A percentile compares a stretch with the other conserved stretches of the same genome.
phyloP scores from a whole-genome alignment of 1,140 invertebrate genomes.

The Thalassaphorura encarpata region DNA sequence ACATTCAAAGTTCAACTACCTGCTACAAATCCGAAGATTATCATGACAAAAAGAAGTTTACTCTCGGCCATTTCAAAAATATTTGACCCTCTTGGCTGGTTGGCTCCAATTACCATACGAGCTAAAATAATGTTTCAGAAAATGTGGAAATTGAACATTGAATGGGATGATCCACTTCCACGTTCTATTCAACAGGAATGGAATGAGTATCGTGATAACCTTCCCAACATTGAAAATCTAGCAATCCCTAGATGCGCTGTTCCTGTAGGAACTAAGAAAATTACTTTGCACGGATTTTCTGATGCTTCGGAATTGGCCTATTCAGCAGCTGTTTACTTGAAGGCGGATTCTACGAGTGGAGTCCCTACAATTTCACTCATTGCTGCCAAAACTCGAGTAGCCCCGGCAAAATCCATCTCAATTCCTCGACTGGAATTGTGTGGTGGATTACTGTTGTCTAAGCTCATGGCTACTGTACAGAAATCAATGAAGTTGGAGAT shows the following conservation, averaged over 20 bases:
- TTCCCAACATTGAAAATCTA: neutral
- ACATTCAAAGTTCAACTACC: neutral
- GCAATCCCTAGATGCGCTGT: neutral
- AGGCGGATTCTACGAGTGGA: slow-evolving; percentile 29
- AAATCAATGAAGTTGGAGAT: neutral
- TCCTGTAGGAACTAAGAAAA: neutral
- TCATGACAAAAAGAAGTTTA: slow-evolving; percentile 20
- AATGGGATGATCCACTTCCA: neutral
- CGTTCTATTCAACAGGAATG: neutral
- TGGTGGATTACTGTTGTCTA: slow-evolving; percentile 37
- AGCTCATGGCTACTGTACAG: slow-evolving; percentile 24
- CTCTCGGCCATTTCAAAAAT: slow-evolving; percentile 6
- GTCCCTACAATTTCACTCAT: slow-evolving; percentile 30
- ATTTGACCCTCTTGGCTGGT: neutral
- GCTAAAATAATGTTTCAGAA: neutral
- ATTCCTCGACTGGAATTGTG: slow-evolving; percentile 43
- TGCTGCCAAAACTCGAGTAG: slow-evolving; percentile 37
- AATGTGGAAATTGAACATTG: slow-evolving; percentile 21
- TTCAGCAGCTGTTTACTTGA: slow-evolving; percentile 33
- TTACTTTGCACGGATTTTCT: neutral
- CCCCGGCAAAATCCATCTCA: slow-evolving; percentile 38
- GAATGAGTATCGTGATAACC: neutral
- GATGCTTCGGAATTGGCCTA: neutral
- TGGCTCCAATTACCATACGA: neutral
- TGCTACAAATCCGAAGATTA: neutral